Base-by-base conservation (phyloP, 2,888 invertebrate species). In the Agriopis aurantiaria region DNA sequence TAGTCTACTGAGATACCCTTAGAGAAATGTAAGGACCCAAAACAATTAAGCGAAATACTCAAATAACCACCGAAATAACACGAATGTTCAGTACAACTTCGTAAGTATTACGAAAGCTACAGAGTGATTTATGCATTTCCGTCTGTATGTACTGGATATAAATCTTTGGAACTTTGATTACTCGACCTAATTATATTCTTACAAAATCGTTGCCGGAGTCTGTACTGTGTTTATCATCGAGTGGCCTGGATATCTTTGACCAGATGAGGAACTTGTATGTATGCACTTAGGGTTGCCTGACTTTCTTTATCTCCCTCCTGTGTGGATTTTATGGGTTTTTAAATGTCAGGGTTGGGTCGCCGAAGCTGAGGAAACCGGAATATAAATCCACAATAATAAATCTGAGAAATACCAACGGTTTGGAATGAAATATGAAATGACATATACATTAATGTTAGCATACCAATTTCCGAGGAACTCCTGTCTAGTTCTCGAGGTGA, bases 171-270 rank as follows among this genome's bases (percentile, higher is more conserved):
- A 72, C 70, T 73, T 75, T 77, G 75, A 75, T 75, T 77, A 74
- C 73, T 65, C 77, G 71, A 69, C 73, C 73, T 73, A 67, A 74
- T 77, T 69, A 72, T 73, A 75, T 75, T 72, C 74, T 77, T 75
- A 75, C 75, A 75, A 75, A 77, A 77, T 75, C 72, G 66, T 64
- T 73, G 68, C 73, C 71, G 77, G 71, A 81, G 80, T 81, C 80
- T 82, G 82, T 79, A 70, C 76, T 79, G 70, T 80, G 83, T 85
- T 80, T 83, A 82, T 83, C 79, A 81, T 79, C 77, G 77, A 77
- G 74, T 83, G 84, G 79, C 84, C 85, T 80, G 78, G 80, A 83
- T 83, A 84, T 82, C 77, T 80, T 77, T 78, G 73, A 75, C 68
- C 79, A 81, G 77, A 77, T 78, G 78, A 80, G 73, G 77, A 73